Base-by-base conservation (phyloP, 2,888 invertebrate species). In the Andricus quercusramuli region DNA sequence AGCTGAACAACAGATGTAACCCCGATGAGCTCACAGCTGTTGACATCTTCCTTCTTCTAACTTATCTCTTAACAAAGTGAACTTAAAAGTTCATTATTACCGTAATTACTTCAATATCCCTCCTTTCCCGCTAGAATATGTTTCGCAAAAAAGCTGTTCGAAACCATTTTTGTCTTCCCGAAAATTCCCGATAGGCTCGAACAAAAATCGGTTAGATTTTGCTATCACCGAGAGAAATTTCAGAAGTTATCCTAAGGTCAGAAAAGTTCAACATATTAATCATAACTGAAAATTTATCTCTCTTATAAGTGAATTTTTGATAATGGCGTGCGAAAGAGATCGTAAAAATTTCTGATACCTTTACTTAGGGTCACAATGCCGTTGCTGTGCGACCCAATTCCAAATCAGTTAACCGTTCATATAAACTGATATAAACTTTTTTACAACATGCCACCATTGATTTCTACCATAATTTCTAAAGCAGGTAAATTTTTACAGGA, bases 1-100 rank as follows among this genome's bases (percentile, higher is more conserved):
- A 29, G 56, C 32, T 74, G n/a, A 74, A 56, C 56, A 74, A 32
- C 56, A 74, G n/a, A 74, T 74, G 51, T 74, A 74, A 59, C 74
- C 74, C 74, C 74, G 56, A 56, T 74, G 56, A 74, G 74, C 59
- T 74, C 74, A 74, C 56, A 74, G 74, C 74, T 74, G 32, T 32
- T 56, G 70, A 22, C 41, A 44, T 25, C 25, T 70, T 51, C 32
- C 74, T 59, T 74, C 51, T 74, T 56, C n/a, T 17, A 56, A 22
- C 74, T 59, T 74, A 74, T 74, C 56, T 11, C 15, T 56, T 22
- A 13, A 74, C 59, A 56, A 74, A 74, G 56, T 37, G n/a, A 74
- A 25, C n/a, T 15, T 29, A 70, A 56, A 70, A 5, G 4, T 70
- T 37, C 6, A n/a, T 56, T n/a, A 32, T 59, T 74, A n/a, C 13